These are phyloP conservation scores for Diaphora mendica DNA, from an alignment of 2,888 invertebrate species.

Conservation along the genomic window DNA sequence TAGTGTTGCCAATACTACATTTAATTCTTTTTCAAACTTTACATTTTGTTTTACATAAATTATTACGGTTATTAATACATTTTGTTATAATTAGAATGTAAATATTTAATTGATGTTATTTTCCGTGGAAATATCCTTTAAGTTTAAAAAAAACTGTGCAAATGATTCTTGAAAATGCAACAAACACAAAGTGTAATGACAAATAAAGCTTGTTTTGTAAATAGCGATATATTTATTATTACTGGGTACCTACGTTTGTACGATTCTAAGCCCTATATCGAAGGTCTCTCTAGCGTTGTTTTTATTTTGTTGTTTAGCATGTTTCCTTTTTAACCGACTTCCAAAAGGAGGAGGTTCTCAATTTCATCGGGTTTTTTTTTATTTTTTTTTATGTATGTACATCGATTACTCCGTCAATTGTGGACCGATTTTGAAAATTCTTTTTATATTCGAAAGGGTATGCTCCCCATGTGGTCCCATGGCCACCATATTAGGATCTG, in stretches of 20 bases:
- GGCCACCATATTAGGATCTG: too few relatives aligned
- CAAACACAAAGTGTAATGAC: constrained; percentile 77
- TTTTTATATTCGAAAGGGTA: too few relatives aligned
- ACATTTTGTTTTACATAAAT: background rate
- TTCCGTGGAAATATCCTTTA: constrained; percentile 6
- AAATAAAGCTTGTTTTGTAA: constrained; percentile 81
- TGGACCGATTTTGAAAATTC: too few relatives aligned
- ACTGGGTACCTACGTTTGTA: background rate
- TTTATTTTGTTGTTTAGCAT: too few relatives aligned
- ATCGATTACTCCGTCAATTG: too few relatives aligned
- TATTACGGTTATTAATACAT: background rate
- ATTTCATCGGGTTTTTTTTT: too few relatives aligned
- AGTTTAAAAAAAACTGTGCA: constrained; percentile 36
- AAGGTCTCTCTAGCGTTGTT: too few relatives aligned
- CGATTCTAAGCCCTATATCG: background rate
- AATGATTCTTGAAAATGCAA: constrained; percentile 49
- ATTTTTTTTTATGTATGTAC: too few relatives aligned
- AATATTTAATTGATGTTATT: constrained; percentile 27
- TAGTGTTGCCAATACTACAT: constrained; percentile 24
- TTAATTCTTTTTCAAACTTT: constrained; percentile 1
- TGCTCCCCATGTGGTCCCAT: too few relatives aligned
- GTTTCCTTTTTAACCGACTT: too few relatives aligned
- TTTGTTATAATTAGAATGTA: constrained; percentile 4
- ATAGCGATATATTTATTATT: constrained; percentile 54
- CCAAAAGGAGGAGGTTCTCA: too few relatives aligned